Percentiles rank a stretch among this genome's conserved stretches.
Evolutionary conservation across 2,797 vertebrate genomes (phyloP).

Genomic region (Anguilla obscura): DNA sequence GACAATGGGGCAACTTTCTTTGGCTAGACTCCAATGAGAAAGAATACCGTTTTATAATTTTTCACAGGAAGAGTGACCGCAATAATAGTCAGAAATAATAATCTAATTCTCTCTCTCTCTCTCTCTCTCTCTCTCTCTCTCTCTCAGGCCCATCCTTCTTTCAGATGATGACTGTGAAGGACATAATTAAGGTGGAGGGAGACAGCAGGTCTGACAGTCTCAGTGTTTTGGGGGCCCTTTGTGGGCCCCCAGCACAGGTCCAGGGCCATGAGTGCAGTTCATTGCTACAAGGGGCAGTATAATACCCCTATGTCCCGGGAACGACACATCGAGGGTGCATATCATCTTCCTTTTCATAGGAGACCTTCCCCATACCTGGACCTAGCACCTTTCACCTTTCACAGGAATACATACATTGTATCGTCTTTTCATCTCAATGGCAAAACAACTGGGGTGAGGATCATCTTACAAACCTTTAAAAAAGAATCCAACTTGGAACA

Average conservation of each 20-base stretch:
- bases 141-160: neutral
- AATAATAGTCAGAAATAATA: neutral
- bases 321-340: neutral
- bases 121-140: neutral
- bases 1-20: neutral
- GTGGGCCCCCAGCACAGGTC: neutral
- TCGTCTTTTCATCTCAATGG: neutral
- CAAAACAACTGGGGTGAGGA: neutral
- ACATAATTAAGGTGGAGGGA: neutral
- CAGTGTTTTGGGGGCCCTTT: neutral
- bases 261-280: neutral
- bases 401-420: neutral
- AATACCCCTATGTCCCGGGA: neutral
- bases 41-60: neutral
- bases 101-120: neutral
- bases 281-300: neutral
- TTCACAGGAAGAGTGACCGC: neutral
- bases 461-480: neutral
- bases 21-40: neutral
- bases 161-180: neutral
- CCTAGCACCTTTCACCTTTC: neutral
- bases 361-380: too few species aligned
- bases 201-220: neutral
- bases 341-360: neutral
- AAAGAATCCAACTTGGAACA: neutral